These are phyloP conservation scores for Calliphora vicina DNA, from an alignment of 1,140 invertebrate genomes.

Conservation along the genomic window DNA sequence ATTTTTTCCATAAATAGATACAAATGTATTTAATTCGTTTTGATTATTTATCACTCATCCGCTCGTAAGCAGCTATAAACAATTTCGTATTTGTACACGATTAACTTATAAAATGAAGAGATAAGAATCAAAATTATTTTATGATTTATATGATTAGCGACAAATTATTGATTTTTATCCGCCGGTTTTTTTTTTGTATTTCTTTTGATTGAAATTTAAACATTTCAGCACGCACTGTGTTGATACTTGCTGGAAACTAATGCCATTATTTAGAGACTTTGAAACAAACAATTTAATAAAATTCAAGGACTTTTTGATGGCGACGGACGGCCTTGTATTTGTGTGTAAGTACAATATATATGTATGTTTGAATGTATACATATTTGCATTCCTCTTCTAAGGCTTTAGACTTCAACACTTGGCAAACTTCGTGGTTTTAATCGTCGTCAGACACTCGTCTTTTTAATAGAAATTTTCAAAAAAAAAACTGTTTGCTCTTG, in stretches of 20 bases:
- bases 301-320: constrained; percentile 32
- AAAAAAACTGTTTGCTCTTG: too few species aligned
- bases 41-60: background rate
- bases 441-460: constrained; percentile 25
- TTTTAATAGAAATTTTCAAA: too few species aligned
- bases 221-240: constrained; percentile 4
- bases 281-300: constrained; percentile 24
- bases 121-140: background rate
- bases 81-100: background rate
- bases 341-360: background rate
- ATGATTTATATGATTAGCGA: background rate
- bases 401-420: background rate
- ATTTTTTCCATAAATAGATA: background rate
- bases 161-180: background rate
- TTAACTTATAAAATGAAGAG: too few species aligned
- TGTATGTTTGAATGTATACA: too few species aligned
- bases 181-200: background rate
- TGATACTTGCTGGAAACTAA: constrained; percentile 2
- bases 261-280: background rate
- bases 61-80: background rate
- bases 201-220: background rate
- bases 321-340: constrained; percentile 20
- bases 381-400: background rate
- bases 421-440: constrained; percentile 6
- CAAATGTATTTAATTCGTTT: background rate